These are phyloP conservation scores for Bubo blakistoni DNA, from an alignment of 2,113 vertebrate species.

Conservation along the genomic window DNA sequence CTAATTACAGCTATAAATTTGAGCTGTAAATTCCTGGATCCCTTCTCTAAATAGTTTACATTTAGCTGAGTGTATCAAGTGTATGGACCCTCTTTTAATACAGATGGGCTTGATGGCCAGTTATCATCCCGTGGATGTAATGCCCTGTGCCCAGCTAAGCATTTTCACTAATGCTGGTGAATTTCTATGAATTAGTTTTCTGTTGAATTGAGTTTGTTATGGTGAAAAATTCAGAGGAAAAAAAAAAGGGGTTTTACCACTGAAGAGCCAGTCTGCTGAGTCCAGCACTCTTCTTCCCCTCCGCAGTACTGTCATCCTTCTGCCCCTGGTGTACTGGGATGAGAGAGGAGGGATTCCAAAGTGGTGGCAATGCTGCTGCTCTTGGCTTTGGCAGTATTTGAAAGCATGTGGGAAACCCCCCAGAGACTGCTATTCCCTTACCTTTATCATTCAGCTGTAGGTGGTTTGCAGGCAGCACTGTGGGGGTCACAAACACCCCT, in stretches of 20 bases:
- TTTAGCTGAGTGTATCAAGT: not conserved
- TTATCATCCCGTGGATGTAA: not conserved
- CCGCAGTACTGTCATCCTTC: not conserved
- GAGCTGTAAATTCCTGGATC: not conserved
- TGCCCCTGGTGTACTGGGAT: not conserved
- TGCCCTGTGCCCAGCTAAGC: not conserved
- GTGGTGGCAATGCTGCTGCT: not conserved
- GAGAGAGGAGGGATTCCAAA: not conserved
- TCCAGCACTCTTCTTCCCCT: not conserved
- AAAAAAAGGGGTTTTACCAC: not conserved
- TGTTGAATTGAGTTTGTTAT: not conserved
- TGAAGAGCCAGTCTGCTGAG: not conserved
- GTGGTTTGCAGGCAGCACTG: not conserved
- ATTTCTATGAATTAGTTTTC: not conserved
- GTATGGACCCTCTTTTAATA: not conserved
- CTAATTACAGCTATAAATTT: not conserved
- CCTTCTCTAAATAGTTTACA: not conserved
- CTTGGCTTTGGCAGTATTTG: not conserved
- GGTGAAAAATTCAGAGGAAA: not conserved
- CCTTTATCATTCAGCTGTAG: not conserved
- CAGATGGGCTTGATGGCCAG: not conserved
- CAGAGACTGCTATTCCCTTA: not conserved
- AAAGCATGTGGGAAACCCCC: not conserved
- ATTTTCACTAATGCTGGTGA: not conserved
- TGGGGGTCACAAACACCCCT: not conserved